Base-by-base conservation (phyloP, 2,797 vertebrate genomes). In the Amazona ochrocephala region DNA sequence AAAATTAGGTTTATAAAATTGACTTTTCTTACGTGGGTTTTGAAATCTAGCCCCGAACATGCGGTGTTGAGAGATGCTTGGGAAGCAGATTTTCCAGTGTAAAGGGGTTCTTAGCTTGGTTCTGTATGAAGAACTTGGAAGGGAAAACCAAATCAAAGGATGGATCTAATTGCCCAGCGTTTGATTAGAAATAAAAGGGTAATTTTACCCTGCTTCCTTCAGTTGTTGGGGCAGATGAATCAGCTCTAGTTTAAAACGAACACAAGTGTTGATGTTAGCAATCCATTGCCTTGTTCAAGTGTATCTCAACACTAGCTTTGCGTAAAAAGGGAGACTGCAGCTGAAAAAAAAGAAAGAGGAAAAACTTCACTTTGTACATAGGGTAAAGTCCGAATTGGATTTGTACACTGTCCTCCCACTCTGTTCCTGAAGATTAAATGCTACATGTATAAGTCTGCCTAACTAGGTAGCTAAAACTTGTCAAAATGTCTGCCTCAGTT, bases 391-490 rank as follows among this genome's bases (percentile, higher is more conserved):
- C 97, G 98, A 98, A 98, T 97, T 98, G 99, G 98, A 98, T 99
- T 98, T 99, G 99, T 99, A 98, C 98, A 96, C 98, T 98, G 98
- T 99, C 98, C 98, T 98, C 98, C 99, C 99, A 98, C 99, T 99
- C 98, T 99, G 99, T 99, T 98, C 96, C 97, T 61, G 96, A 97
- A 98, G 84, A 97, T 97, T 97, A 97, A 99, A 98, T 99, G 99
- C 99, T 99, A 98, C 98, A 93, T 99, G 99, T 99, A 99, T 99
- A 99, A 99, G 98, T 98, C 99, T 99, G 99, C 99, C 98, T 99
- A 99, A 99, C 98, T 99, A 99, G 99, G 99, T 99, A 99, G 99
- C 98, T 99, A 99, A 99, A 99, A 97, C 96, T 98, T 98, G 97
- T 99, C 98, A 98, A 98, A 98, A 98, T 99, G 99, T 99, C 99